Percentiles rank a stretch among this genome's conserved stretches.
Evolutionary conservation across 2,888 invertebrate genomes (phyloP).

Genomic region (Notodonta dromedarius): DNA sequence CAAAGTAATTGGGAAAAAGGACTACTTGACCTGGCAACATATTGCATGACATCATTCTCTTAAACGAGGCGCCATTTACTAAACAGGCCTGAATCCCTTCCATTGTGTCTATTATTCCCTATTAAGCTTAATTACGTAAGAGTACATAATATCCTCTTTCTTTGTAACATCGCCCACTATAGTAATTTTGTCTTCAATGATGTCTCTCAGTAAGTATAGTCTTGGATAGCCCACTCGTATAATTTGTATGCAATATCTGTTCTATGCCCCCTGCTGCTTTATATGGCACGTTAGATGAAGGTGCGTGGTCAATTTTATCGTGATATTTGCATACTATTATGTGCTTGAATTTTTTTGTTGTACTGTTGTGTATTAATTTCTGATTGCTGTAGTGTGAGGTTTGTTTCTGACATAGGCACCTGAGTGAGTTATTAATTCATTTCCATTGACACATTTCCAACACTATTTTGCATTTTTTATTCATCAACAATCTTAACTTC

Average conservation of each 20-base stretch:
- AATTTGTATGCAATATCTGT: constrained; percentile 59
- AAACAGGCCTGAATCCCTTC: constrained; percentile 3
- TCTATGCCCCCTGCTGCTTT: constrained; percentile 56
- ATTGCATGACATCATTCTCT: constrained; percentile 2
- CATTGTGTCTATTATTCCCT: constrained; percentile 35
- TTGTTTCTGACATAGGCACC: neutral
- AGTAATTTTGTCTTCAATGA: constrained; percentile 33
- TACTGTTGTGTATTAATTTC: constrained; percentile 25
- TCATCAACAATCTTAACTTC: constrained; percentile 2
- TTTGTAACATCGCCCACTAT: constrained; percentile 47
- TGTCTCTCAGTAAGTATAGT: constrained; percentile 34
- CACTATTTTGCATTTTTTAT: too few species aligned
- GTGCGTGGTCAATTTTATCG: constrained; percentile 45
- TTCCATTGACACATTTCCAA: too few species aligned
- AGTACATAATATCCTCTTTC: constrained; percentile 25
- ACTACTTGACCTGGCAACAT: constrained; percentile 15
- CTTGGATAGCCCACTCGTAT: constrained; percentile 56
- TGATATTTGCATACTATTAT: constrained; percentile 46
- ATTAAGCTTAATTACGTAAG: constrained; percentile 39
- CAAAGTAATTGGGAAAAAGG: constrained; percentile 10
- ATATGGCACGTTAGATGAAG: constrained; percentile 43
- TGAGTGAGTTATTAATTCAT: neutral
- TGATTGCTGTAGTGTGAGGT: neutral
- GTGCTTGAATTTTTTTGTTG: constrained; percentile 20
- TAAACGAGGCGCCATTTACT: constrained; percentile 4